Evolutionary conservation across 2,113 vertebrate species (phyloP).

Genomic region (Polypterus bichir): DNA sequence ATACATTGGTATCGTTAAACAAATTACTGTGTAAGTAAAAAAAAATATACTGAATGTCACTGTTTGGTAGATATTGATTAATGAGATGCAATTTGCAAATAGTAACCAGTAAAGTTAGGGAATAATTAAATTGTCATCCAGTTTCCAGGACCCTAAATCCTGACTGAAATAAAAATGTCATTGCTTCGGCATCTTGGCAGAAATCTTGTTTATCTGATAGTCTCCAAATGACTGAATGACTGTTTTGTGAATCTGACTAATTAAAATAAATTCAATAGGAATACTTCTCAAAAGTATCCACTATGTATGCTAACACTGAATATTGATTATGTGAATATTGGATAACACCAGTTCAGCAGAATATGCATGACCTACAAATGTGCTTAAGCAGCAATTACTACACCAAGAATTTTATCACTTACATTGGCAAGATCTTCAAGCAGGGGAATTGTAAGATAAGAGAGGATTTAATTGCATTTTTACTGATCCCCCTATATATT

Average conservation of each 20-base stretch:
- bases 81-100: conserved; percentile 1
- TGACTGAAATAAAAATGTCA: conserved; percentile 15
- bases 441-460: background rate
- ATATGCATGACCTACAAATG: conserved; percentile 18
- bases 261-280: conserved; percentile 19
- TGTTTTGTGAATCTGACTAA: conserved; percentile 17
- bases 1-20: too few species aligned
- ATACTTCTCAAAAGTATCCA: conserved; percentile 9
- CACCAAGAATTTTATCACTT: conserved; percentile 9
- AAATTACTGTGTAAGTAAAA: too few species aligned
- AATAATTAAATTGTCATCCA: conserved; percentile 2
- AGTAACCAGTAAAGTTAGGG: conserved; percentile 7
- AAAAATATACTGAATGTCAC: background rate
- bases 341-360: conserved; percentile 24
- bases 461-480: background rate
- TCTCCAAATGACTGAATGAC: conserved; percentile 15
- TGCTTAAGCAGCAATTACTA: conserved; percentile 19
- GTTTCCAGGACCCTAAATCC: conserved; percentile 15
- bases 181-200: conserved; percentile 3
- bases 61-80: background rate
- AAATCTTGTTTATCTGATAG: conserved; percentile 18
- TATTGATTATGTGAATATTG: conserved; percentile 26
- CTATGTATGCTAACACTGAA: conserved; percentile 14
- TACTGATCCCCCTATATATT: background rate
- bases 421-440: conserved; percentile 1